phyloP scores from a whole-genome alignment of 1,140 invertebrate genomes.

The Galleria mellonella region DNA sequence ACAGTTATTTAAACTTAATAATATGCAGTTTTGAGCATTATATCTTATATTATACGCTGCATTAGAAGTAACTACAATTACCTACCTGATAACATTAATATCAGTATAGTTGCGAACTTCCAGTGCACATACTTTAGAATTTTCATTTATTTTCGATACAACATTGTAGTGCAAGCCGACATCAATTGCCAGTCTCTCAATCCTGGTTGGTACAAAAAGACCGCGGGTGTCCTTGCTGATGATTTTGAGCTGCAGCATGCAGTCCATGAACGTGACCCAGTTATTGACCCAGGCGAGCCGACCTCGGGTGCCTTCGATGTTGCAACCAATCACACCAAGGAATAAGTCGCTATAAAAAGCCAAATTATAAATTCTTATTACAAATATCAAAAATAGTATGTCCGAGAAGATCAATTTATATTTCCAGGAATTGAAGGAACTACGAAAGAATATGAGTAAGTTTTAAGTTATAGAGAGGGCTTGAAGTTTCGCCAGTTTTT shows the following conservation, averaged over 20 bases:
- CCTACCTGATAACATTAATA: conserved; percentile 63
- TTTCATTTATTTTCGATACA: conserved; percentile 70
- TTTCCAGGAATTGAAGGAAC: no score
- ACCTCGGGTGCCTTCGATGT: conserved; percentile 65
- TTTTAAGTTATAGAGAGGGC: no score
- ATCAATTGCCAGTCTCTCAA: conserved; percentile 87
- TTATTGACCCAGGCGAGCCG: conserved; percentile 79
- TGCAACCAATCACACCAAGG: conserved; percentile 75
- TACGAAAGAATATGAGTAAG: no score
- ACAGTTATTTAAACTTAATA: no score
- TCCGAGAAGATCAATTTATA: no score
- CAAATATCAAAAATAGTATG: no score
- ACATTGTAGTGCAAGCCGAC: conserved; percentile 78
- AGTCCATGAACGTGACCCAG: conserved; percentile 95
- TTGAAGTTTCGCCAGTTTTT: no score
- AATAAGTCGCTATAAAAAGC: conserved; percentile 77
- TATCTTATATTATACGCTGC: no score
- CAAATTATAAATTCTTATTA: no score
- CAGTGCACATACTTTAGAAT: conserved; percentile 55
- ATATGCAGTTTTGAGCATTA: no score
- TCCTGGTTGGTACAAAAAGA: conserved; percentile 89
- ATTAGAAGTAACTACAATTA: no score
- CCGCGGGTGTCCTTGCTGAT: conserved; percentile 82
- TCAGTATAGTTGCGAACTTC: conserved; percentile 61
- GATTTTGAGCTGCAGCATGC: conserved; percentile 91